Base-by-base conservation (phyloP, 1,140 invertebrate species). In the Adoxophyes honmai region DNA sequence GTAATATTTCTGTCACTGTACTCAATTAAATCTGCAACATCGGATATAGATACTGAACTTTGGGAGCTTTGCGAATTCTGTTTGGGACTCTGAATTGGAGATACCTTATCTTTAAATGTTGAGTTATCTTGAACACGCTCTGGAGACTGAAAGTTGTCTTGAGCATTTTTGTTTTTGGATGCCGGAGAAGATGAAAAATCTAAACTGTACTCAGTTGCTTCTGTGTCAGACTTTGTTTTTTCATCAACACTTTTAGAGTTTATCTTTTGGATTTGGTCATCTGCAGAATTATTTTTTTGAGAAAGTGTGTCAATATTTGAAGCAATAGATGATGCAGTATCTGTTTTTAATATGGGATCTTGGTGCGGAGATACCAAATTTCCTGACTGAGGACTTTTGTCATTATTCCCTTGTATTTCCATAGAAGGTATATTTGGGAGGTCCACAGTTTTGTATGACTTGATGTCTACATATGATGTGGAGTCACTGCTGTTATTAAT, bases 31-130 rank as follows among this genome's bases (percentile, higher is more conserved):
- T 88, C 83, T 18, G 86, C 80, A 48, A 86, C 76, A 72, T 88
- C 84, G 18, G 82, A 87, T 66, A 83, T 70, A 14, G 86, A 87
- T 18, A 85, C 66, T 34, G 86, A 87, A 53, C 81, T 85, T 9
- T 66, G 73, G 11, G 85, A 81, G 9, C 71, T 81, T 38, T 70
- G 57, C 6, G 81, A 82, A 11, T 67, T 77, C 33, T 81, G 68
- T 53, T 73, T 69, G 39, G 62, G 68, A 56, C 70, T 78, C 44
- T 75, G 68, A 35, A 56, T 16, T 16, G 63, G 59, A 35, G 38
- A 60, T 60, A 65, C 70, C 34, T 71, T 68, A 34, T 60, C 67
- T 34, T 52, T 56, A 51, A 64, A 71, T 39, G 60, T 66, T 13
- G 56, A 33, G 36, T 34, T 39, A 33, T 68, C 57, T 14, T 68